These are phyloP conservation scores for Trematomus loennbergii DNA, from an alignment of 2,113 vertebrate species.

Conservation along the genomic window DNA sequence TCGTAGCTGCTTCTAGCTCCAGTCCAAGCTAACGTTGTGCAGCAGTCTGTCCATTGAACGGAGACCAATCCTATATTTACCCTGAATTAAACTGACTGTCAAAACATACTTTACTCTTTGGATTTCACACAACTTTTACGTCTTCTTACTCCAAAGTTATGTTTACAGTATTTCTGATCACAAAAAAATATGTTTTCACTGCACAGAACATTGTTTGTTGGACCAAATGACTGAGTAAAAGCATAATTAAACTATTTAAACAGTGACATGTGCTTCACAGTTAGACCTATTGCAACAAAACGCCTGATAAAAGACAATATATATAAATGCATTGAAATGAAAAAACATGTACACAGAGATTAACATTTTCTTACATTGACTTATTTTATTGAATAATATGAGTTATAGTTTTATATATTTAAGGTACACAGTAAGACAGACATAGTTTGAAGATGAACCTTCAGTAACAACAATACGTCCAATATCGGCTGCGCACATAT, in stretches of 20 bases:
- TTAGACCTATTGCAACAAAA: no score
- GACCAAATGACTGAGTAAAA: neutral
- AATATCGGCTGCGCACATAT: no score
- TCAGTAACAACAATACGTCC: no score
- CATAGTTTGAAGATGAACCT: no score
- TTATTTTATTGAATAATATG: neutral
- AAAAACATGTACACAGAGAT: no score
- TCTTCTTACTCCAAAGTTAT: no score
- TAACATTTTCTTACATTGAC: no score
- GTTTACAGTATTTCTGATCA: neutral
- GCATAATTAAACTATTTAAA: no score
- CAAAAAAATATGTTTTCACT: neutral
- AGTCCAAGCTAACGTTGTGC: neutral
- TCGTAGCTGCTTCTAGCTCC: neutral
- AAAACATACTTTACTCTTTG: neutral
- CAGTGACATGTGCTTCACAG: no score
- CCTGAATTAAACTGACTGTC: neutral
- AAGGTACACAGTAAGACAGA: neutral
- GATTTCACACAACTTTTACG: no score
- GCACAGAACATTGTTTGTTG: neutral
- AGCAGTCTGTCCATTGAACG: neutral
- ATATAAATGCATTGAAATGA: no score
- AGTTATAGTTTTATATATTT: neutral
- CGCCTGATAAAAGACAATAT: no score
- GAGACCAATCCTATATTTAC: neutral